Base-by-base conservation (phyloP, 2,888 invertebrate species). In the Metallyticus violacea region DNA sequence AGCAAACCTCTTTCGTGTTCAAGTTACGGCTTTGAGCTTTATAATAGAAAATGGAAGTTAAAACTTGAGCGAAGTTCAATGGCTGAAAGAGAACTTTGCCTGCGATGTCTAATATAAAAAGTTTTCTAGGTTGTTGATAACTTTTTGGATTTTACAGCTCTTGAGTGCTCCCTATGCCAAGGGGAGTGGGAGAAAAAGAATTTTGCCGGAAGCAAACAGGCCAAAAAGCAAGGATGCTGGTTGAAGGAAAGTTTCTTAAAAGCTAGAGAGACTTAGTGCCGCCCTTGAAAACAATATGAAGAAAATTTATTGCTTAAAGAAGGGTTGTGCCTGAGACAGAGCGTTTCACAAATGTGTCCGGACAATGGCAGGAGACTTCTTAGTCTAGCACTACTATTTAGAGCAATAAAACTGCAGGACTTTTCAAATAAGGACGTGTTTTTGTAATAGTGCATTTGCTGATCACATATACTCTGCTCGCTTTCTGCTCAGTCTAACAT, bases 141-240 rank as follows among this genome's bases (percentile, higher is more conserved):
- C 83, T 83, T 82, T 83, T 26, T 83, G 77, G 83, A 83, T 77
- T 76, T 28, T 83, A 7, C 29, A 83, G 27, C 27, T 22, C 22
- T 7, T 26, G 77, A 83, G 77, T 76, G 26, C 77, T 77, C 25
- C 26, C 7, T 26, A 29, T 25, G 27, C 30, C 2, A 7, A 81
- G 27, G 22, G 22, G 40, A 15, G 22, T 26, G 25, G 83, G 26
- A n/a, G 76, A 83, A 77, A 83, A 62, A 77, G 27, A 76, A 77
- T 27, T 83, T 9, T 76, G 77, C 83, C 83, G 28, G 77, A 62
- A 77, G 83, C 83, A 83, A 77, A 83, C 83, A 77, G 77, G 40
- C 77, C 77, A 77, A 28, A 77, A 83, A 83, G 83, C 83, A 83
- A 77, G 77, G 25, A 30, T 30, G 30, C 81, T 29, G 27, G 29